phyloP scores from a whole-genome alignment of 2,888 invertebrate species.

The Cancer borealis region DNA sequence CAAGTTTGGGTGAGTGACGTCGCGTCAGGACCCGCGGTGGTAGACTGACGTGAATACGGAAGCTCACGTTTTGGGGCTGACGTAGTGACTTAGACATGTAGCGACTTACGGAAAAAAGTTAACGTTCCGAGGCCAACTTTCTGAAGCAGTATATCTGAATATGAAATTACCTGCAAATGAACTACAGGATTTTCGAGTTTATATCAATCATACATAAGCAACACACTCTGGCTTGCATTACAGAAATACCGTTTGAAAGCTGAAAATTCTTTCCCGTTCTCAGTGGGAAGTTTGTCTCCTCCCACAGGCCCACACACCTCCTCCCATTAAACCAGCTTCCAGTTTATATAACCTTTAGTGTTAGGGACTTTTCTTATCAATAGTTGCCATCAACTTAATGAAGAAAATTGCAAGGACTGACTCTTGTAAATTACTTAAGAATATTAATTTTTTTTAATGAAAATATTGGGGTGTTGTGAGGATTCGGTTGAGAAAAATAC shows the following conservation, averaged over 20 bases:
- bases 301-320: background rate
- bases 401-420: no score
- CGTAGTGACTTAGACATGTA: background rate
- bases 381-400: no score
- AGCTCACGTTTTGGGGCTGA: background rate
- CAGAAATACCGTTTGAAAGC: background rate
- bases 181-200: background rate
- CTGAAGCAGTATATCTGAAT: background rate
- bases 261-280: background rate
- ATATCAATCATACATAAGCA: background rate
- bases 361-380: no score
- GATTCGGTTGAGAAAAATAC: background rate
- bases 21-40: background rate
- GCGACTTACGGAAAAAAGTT: background rate
- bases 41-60: background rate
- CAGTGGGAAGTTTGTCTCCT: background rate
- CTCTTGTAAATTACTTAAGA: no score
- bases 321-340: background rate
- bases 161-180: background rate
- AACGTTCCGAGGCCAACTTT: background rate
- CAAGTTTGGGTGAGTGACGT: constrained; percentile 56
- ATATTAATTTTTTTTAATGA: no score
- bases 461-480: background rate
- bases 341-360: no score
- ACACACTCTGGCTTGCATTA: background rate